These are phyloP conservation scores for Silurus meridionalis DNA, from an alignment of 2,113 vertebrate species.

Conservation along the genomic window DNA sequence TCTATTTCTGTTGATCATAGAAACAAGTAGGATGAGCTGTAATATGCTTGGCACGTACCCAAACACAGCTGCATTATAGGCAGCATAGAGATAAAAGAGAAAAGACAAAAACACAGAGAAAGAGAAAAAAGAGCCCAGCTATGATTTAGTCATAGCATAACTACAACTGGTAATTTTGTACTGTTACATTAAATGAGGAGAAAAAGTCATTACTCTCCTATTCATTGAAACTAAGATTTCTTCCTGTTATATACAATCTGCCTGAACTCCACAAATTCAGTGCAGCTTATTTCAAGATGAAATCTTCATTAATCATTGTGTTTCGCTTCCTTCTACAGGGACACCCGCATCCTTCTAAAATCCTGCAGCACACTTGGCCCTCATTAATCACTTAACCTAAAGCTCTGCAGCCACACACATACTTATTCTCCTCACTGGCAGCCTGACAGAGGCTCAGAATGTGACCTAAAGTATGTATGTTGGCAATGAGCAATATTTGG, in stretches of 20 bases:
- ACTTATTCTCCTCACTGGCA: conserved; percentile 57
- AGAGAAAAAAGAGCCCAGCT: background rate
- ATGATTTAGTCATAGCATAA: conserved; percentile 3
- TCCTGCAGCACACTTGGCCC: conserved; percentile 47
- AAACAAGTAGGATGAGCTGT: conserved; percentile 20
- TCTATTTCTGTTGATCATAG: conserved; percentile 44
- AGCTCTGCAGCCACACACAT: conserved; percentile 40
- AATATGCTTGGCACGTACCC: conserved; percentile 1
- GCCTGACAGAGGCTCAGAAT: conserved; percentile 29
- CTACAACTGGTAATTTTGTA: conserved; percentile 37
- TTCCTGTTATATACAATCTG: conserved; percentile 11
- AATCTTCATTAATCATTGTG: conserved; percentile 60
- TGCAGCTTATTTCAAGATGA: conserved; percentile 52
- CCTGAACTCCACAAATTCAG: conserved; percentile 48
- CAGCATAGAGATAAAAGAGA: background rate
- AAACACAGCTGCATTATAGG: background rate
- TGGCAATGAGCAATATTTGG: background rate
- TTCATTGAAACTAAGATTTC: conserved; percentile 66
- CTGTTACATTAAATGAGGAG: conserved; percentile 73
- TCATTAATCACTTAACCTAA: conserved; percentile 68
- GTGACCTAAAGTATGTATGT: conserved; percentile 8
- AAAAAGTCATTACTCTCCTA: conserved; percentile 74
- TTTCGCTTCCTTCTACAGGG: conserved; percentile 32
- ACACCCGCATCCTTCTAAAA: conserved; percentile 58
- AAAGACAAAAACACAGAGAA: background rate